Conservation (phyloP, 2,797 vertebrate genomes). For the Ataeniobius toweri region DNA sequence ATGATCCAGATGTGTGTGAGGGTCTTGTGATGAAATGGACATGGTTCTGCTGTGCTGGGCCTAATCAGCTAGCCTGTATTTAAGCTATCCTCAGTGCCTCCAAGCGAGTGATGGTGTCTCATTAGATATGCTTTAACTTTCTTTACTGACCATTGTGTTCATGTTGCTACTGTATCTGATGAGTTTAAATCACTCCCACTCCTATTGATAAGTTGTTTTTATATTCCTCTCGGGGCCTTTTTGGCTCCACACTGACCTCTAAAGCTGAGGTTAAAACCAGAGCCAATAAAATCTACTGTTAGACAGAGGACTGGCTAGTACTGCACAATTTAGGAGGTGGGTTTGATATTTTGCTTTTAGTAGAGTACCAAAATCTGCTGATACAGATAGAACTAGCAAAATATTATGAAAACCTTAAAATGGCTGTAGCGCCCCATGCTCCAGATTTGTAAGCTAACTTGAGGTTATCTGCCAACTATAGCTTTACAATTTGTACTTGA, state of each 20-base stretch:
- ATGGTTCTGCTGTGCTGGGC: conserved; percentile 14
- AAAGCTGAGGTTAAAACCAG: background rate
- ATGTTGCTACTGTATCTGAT: conserved; percentile 23
- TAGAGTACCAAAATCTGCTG: background rate
- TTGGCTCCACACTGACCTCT: background rate
- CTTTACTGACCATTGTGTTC: conserved; percentile 35
- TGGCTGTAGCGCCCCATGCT: background rate
- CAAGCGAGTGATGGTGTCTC: conserved; percentile 31
- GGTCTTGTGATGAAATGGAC: conserved; percentile 63
- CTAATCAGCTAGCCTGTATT: conserved; percentile 23
- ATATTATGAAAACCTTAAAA: background rate
- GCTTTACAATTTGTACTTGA: background rate
- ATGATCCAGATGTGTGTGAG: conserved; percentile 54
- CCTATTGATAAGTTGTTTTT: background rate
- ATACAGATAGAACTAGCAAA: background rate
- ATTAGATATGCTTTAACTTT: conserved; percentile 30
- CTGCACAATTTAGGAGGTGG: background rate
- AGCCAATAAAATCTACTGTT: background rate
- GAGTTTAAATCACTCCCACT: conserved; percentile 14
- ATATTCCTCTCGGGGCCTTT: background rate
- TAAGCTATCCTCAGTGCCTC: conserved; percentile 26
- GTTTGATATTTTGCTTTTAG: background rate
- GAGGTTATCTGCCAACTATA: background rate
- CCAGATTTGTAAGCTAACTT: background rate
- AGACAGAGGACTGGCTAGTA: background rate